Conservation (phyloP, 2,888 invertebrate species). For the Eledone cirrhosa region DNA sequence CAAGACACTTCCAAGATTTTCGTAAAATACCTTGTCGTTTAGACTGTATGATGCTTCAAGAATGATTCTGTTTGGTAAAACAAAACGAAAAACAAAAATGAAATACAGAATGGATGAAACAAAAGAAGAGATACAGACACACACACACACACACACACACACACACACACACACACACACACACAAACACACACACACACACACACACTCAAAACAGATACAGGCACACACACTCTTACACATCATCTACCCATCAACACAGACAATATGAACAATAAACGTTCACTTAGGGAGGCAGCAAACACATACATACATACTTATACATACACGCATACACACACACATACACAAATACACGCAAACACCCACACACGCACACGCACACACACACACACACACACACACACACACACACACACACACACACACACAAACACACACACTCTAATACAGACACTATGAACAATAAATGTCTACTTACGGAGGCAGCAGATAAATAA, state of each 20-base stretch:
- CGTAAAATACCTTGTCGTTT: conserved; percentile 70
- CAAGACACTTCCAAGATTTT: conserved; percentile 70
- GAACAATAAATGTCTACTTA: conserved; percentile 35
- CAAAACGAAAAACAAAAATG: background rate
- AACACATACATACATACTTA: no score
- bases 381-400: no score
- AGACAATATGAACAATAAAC: background rate
- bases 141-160: background rate
- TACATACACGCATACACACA: no score
- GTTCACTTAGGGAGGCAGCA: conserved; percentile 37
- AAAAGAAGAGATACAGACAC: background rate
- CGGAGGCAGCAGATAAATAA: conserved; percentile 48
- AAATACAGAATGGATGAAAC: background rate
- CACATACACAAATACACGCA: no score
- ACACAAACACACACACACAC: background rate
- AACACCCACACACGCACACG: no score
- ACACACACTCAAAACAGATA: no score
- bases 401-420: no score
- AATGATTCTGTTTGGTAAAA: conserved; percentile 64
- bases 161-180: background rate
- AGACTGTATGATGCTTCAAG: conserved; percentile 71
- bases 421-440: no score
- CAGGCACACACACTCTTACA: background rate
- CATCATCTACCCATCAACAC: background rate
- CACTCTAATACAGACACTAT: background rate